phyloP scores from a whole-genome alignment of 2,888 invertebrate genomes.

The Asteroscopus sphinx region DNA sequence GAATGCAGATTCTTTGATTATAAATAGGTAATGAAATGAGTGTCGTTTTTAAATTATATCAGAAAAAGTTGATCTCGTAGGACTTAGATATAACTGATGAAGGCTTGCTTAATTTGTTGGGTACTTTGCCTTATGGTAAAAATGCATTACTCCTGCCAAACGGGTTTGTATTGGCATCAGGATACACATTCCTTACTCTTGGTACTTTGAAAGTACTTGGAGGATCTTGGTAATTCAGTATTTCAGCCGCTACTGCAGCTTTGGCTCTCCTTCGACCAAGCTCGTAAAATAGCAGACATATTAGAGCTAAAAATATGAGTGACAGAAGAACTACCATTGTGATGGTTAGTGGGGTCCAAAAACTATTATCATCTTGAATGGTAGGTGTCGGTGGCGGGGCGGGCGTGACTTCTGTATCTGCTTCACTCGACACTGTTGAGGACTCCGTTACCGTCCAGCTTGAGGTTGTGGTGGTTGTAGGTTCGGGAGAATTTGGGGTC shows the following conservation, averaged over 20 bases:
- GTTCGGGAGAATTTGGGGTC: neutral
- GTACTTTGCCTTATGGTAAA: slow-evolving; percentile 8
- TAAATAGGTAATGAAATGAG: neutral
- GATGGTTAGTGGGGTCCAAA: slow-evolving; percentile 60
- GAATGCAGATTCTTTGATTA: slow-evolving; percentile 1
- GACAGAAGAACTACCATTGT: slow-evolving; percentile 47
- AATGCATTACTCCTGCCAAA: slow-evolving; percentile 29
- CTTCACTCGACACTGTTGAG: neutral
- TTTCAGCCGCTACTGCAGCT: slow-evolving; percentile 6
- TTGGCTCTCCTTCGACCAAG: slow-evolving; percentile 47
- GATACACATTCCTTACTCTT: slow-evolving; percentile 48
- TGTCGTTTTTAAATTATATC: neutral
- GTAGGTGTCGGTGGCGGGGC: slow-evolving; percentile 22
- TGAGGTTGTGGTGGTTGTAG: neutral
- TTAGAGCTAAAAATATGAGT: slow-evolving; percentile 41
- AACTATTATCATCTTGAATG: slow-evolving; percentile 9
- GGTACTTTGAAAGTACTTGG: slow-evolving; percentile 45
- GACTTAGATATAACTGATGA: neutral
- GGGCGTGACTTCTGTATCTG: neutral
- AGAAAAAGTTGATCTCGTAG: neutral
- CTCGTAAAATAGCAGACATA: slow-evolving; percentile 51
- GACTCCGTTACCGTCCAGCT: no score
- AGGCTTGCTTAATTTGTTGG: neutral
- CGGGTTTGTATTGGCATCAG: slow-evolving; percentile 48
- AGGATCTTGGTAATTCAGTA: slow-evolving; percentile 37